Evolutionary conservation across 2,888 invertebrate species (phyloP).

Genomic region (Osedax frankpressi): DNA sequence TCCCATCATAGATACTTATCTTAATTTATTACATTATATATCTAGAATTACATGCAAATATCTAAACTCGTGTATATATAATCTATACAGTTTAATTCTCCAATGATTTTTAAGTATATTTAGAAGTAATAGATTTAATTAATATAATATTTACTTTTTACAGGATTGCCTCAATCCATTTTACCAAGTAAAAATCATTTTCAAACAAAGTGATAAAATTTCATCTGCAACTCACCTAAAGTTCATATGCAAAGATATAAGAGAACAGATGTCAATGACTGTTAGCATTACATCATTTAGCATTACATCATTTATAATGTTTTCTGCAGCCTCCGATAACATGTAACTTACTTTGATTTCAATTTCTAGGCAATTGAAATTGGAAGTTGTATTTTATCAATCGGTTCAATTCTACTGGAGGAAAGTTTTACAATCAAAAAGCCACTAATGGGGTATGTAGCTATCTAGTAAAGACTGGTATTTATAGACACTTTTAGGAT

Average conservation of each 20-base stretch:
- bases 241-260: neutral
- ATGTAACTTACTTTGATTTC: neutral
- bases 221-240: neutral
- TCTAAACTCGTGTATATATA: no score
- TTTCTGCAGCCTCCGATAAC: no score
- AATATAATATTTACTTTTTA: no score
- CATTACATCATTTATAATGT: neutral
- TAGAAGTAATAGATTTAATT: no score
- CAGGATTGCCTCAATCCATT: neutral
- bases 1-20: no score
- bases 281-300: neutral
- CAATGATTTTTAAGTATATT: no score
- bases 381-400: neutral
- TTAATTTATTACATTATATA: no score
- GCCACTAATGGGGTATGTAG: neutral
- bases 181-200: neutral
- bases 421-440: neutral
- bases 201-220: neutral
- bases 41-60: no score
- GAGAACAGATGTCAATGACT: neutral
- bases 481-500: no score
- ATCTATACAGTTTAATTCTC: no score
- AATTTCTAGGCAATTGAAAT: neutral
- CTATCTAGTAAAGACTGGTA: no score
- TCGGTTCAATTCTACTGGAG: neutral